phyloP scores from a whole-genome alignment of 2,888 invertebrate genomes.

The Andrena bicolor region DNA sequence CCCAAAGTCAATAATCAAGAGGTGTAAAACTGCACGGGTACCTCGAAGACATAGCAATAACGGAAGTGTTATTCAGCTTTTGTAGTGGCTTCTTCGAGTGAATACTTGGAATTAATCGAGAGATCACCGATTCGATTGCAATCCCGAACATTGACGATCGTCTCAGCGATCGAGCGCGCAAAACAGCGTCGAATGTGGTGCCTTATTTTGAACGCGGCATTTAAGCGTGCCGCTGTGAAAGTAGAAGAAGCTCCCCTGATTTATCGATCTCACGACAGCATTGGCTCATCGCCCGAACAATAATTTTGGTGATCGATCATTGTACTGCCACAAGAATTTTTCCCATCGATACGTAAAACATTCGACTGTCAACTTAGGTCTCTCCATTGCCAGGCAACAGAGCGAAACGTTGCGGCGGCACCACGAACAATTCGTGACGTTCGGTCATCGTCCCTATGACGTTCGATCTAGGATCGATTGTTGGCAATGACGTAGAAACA shows the following conservation, averaged over 20 bases:
- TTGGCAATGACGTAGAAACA: not conserved
- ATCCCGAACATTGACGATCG: conserved; percentile 32
- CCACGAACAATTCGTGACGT: conserved; percentile 19
- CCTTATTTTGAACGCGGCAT: conserved; percentile 82
- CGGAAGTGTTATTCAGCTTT: conserved; percentile 29
- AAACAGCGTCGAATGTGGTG: conserved; percentile 79
- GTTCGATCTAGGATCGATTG: conserved; percentile 29
- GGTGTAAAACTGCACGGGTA: conserved; percentile 20
- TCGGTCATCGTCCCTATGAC: conserved; percentile 36
- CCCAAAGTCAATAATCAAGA: conserved; percentile 50
- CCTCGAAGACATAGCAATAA: conserved; percentile 29
- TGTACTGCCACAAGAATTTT: conserved; percentile 50
- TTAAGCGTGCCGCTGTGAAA: conserved; percentile 77
- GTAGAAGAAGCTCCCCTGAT: conserved; percentile 69
- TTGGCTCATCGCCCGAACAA: conserved; percentile 26
- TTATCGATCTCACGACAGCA: conserved; percentile 10
- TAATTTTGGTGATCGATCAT: conserved; percentile 41
- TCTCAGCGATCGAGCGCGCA: conserved; percentile 56
- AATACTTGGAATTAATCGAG: not conserved
- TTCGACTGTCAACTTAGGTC: conserved; percentile 20
- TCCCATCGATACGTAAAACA: conserved; percentile 18
- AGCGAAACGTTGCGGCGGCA: conserved; percentile 21
- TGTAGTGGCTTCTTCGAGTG: conserved; percentile 39
- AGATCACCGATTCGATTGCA: conserved; percentile 52
- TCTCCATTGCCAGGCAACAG: conserved; percentile 11